Evolutionary conservation across 2,888 invertebrate species (phyloP).

Genomic region (Pyrgus malvae): DNA sequence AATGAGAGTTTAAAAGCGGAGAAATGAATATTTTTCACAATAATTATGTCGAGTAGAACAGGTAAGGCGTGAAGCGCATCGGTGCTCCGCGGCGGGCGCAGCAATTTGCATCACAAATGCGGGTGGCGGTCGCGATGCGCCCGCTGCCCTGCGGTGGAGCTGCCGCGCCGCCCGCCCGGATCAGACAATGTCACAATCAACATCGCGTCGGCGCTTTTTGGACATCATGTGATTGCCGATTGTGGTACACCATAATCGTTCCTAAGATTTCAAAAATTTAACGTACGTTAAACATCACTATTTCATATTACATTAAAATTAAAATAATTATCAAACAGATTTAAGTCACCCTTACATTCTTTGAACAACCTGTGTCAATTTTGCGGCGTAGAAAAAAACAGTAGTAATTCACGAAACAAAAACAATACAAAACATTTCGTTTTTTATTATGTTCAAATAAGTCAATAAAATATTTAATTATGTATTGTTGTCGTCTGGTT

Average conservation of each 20-base stretch:
- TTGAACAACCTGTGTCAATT: too few species aligned
- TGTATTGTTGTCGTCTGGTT: too few species aligned
- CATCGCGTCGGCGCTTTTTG: constrained; percentile 78
- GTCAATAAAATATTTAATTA: too few species aligned
- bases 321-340: too few species aligned
- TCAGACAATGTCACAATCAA: constrained; percentile 80
- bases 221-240: constrained; percentile 75
- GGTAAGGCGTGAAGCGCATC: constrained; percentile 70
- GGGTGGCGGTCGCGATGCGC: constrained; percentile 63
- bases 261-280: constrained; percentile 45
- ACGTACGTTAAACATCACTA: background rate
- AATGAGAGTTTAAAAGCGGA: constrained; percentile 58
- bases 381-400: too few species aligned
- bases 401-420: too few species aligned
- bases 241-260: constrained; percentile 63
- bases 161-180: constrained; percentile 52
- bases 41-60: constrained; percentile 70
- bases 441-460: too few species aligned
- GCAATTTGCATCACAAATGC: constrained; percentile 61
- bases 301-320: background rate
- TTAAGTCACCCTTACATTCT: too few species aligned
- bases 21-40: constrained; percentile 78
- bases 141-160: constrained; percentile 41
- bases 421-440: too few species aligned
- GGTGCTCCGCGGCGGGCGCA: constrained; percentile 52